Percentiles rank a stretch among this genome's conserved stretches.
Conservation (phyloP, 2,797 vertebrate genomes). For the Presbytis comata region DNA sequence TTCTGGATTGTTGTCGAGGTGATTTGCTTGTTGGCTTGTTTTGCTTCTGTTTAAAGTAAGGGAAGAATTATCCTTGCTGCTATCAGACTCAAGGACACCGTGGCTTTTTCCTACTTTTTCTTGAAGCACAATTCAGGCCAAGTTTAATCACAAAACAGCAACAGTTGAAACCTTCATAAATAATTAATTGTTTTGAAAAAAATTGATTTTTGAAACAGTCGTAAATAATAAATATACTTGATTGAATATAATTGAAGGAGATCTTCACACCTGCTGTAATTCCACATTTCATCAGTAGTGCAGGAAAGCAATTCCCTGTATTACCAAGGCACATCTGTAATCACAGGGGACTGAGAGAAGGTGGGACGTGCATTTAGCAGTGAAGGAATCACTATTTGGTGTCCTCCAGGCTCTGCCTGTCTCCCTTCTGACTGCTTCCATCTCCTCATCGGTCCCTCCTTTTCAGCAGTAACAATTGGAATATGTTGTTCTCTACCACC, state of each 20-base stretch:
- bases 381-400: not conserved
- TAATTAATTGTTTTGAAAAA: slow-evolving; percentile 84
- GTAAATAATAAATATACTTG: slow-evolving; percentile 84
- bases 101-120: not conserved
- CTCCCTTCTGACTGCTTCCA: not conserved
- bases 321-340: not conserved
- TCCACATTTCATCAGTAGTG: not conserved
- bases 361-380: not conserved
- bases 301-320: not conserved
- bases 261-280: slow-evolving; percentile 47
- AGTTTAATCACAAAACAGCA: slow-evolving; percentile 85
- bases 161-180: slow-evolving; percentile 85
- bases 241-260: slow-evolving; percentile 74
- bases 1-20: not conserved
- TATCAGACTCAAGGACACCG: not conserved
- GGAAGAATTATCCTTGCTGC: not conserved
- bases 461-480: not conserved
- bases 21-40: not conserved
- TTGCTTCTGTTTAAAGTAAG: slow-evolving; percentile 21
- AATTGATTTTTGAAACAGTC: slow-evolving; percentile 79
- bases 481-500: not conserved
- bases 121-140: slow-evolving; percentile 63
- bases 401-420: not conserved
- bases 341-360: not conserved
- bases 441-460: not conserved